These are phyloP conservation scores for Standfussiana lucernea DNA, from an alignment of 2,888 invertebrate genomes.

Conservation along the genomic window DNA sequence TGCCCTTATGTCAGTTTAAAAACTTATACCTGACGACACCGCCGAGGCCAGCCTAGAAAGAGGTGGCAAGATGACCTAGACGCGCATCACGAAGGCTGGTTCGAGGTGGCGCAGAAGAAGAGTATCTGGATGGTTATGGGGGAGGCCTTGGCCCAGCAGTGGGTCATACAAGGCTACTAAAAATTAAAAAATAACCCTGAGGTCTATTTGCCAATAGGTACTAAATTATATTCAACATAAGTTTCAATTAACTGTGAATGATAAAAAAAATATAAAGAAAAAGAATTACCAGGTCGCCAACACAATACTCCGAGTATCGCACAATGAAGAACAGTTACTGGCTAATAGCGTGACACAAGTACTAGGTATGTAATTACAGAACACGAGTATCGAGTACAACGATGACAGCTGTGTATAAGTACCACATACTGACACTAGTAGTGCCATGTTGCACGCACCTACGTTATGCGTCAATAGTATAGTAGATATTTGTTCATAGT, in stretches of 20 bases:
- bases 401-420: conserved; percentile 54
- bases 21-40: too few species aligned
- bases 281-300: neutral
- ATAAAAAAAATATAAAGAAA: neutral
- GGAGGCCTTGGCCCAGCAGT: too few species aligned
- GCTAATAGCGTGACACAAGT: conserved; percentile 42
- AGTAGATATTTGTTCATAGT: neutral
- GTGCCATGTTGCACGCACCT: conserved; percentile 45
- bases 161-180: too few species aligned
- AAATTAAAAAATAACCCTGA: too few species aligned
- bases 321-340: conserved; percentile 43
- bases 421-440: conserved; percentile 10
- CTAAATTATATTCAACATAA: neutral
- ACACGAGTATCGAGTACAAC: conserved; percentile 38
- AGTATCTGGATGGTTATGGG: too few species aligned
- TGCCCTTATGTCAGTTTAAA: too few species aligned
- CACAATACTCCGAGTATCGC: conserved; percentile 3
- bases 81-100: too few species aligned
- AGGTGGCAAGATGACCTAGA: too few species aligned
- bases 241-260: neutral
- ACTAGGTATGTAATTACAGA: conserved; percentile 43
- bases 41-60: too few species aligned
- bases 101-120: too few species aligned
- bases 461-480: conserved; percentile 8
- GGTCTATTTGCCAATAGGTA: too few species aligned